Base-by-base conservation (phyloP, 2,113 vertebrate species). In the Halichoeres trimaculatus region DNA sequence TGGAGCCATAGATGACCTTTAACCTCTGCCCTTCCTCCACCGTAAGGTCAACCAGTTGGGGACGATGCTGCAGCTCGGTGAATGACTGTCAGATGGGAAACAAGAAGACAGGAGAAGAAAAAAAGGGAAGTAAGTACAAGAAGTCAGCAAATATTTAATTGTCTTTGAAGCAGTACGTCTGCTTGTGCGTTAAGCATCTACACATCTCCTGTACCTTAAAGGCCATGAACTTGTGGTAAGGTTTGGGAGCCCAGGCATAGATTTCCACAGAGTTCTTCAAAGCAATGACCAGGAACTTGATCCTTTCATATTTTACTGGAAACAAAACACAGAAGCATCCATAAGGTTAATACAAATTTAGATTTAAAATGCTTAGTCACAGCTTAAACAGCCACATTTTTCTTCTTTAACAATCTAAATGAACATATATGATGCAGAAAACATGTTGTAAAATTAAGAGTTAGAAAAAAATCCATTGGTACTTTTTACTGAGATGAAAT, bases 141-240 rank as follows among this genome's bases (percentile, higher is more conserved):
- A n/a, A n/a, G n/a, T n/a, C n/a, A n/a, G n/a, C n/a, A 40, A 9
- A 41, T 14, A 30, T 30, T 30, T 30, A 41, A 14, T 41, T 11
- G 1, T 12, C 14, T 14, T 41, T 10, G 3, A 7, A 48, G 19
- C 9, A 10, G 1, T 48, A 6, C 16, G 56, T n/a, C 14, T 64
- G 35, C 10, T n/a, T 52, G 16, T 36, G 60, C 36, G 55, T 35
- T 35, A n/a, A 0, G 38, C 23, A 9, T 68, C 5, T 34, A 30
- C 2, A 19, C 9, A 20, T 45, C 6, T 56, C 35, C 23, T 88
- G 34, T 95, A 99, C 98, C 97, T 99, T 99, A 89, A 99, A 99
- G 74, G 98, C 98, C 98, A 99, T 99, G 85, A 99, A 99, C 92
- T 99, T 99, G 92, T 99, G 98, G 91, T 99, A 99, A 9, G 98